Base-by-base conservation (phyloP, 1,140 invertebrate species). In the Drosophila saltans region DNA sequence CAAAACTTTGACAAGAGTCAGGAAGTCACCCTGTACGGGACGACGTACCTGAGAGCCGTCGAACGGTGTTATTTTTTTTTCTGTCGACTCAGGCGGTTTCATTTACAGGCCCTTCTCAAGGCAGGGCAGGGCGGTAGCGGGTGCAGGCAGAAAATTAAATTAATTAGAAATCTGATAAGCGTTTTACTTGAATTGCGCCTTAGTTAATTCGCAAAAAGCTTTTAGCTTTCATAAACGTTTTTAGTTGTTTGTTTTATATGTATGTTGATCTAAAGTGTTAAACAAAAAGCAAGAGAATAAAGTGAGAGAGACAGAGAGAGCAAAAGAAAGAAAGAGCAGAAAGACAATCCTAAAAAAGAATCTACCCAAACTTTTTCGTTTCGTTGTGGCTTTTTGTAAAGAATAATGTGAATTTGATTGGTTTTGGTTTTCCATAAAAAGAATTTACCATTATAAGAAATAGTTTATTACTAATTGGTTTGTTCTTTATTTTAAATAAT, bases 121-220 rank as follows among this genome's bases (percentile, higher is more conserved):
- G 33, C 6, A 21, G 10, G 21, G 40, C 36, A 28, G 28, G 1
- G 33, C 33, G 33, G 6, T 3, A 10, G 45, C 33, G n/a, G 43
- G 28, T 26, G 65, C 58, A 57, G 70, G 72, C 65, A 65, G 72
- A 83, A 79, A 88, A 88, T 89, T 88, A 88, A 88, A 84, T 88
- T 88, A 88, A 88, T 88, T 88, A 88, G 84, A 89, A 88, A 88
- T 88, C 84, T 89, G 85, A 88, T 88, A 88, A 84, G 84, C 66
- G 33, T 75, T 70, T 69, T 71, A 84, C 80, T 89, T 65, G 85
- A 78, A 88, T 88, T 88, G 84, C 84, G 85, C 80, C 81, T 89
- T 58, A 88, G 80, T 88, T 88, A 84, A 88, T 89, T 88, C 78
- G 59, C 66, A 76, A 74, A 77, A 76, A 30, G 69, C 60, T 78